phyloP scores from a whole-genome alignment of 2,797 vertebrate genomes.

The Pyrrhura leucotis region DNA sequence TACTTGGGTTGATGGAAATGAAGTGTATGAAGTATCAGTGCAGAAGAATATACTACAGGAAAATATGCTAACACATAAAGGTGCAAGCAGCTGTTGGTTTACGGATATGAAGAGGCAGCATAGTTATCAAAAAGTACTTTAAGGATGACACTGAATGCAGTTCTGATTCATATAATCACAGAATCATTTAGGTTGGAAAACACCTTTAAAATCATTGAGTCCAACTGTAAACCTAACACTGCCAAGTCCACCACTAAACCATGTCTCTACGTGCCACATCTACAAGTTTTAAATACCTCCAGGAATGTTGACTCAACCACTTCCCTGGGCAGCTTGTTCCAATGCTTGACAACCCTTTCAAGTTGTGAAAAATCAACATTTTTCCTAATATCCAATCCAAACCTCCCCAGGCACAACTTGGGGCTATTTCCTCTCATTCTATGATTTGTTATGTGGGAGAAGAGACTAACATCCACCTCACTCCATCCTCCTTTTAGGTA shows the following conservation, averaged over 20 bases:
- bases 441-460: background rate
- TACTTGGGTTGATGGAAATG: background rate
- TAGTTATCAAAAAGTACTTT: background rate
- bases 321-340: background rate
- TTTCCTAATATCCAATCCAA: background rate
- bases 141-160: background rate
- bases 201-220: background rate
- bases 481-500: background rate
- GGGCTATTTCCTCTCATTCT: background rate
- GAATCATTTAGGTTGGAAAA: background rate
- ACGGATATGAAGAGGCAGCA: background rate
- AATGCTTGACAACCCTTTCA: background rate
- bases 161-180: background rate
- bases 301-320: background rate
- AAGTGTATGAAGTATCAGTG: background rate
- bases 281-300: background rate
- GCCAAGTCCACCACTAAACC: background rate
- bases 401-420: background rate
- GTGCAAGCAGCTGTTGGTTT: background rate
- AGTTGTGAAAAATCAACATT: background rate
- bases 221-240: background rate
- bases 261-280: background rate
- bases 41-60: background rate
- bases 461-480: background rate
- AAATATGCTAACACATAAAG: background rate